A percentile compares a stretch with the other conserved stretches of the same genome.
Evolutionary conservation across 2,113 vertebrate genomes (phyloP).

Genomic region (Camelus bactrianus): DNA sequence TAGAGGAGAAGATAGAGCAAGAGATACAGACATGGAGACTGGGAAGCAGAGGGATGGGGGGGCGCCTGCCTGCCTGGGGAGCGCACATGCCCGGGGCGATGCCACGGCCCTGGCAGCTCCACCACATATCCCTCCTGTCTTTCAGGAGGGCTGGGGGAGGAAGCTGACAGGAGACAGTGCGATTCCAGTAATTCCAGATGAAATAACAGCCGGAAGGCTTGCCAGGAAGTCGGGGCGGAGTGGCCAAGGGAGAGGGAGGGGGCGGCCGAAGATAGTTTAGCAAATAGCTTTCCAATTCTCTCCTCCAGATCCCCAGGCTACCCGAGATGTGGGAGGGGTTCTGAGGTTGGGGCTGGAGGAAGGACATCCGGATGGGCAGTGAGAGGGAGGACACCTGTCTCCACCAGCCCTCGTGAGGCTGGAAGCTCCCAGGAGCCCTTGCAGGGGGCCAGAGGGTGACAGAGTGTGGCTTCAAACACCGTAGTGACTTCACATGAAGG

Average conservation of each 20-base stretch:
- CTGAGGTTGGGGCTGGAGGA: background rate
- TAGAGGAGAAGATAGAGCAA: background rate
- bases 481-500: rapidly evolving
- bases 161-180: slow-evolving; percentile 3
- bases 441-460: background rate
- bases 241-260: background rate
- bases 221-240: background rate
- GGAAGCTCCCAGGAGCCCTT: background rate
- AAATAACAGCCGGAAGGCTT: background rate
- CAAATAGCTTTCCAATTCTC: background rate
- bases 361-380: background rate
- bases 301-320: background rate
- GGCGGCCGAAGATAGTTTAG: background rate
- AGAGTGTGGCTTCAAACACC: background rate
- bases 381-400: background rate
- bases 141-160: background rate
- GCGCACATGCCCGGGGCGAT: background rate
- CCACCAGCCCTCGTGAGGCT: background rate
- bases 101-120: background rate
- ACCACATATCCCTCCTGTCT: background rate
- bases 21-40: background rate
- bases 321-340: rapidly evolving
- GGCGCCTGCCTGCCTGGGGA: rapidly evolving
- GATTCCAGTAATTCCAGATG: slow-evolving; percentile 67
- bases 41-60: background rate